Percentiles rank a stretch among this genome's conserved stretches.
These are phyloP conservation scores for Argynnis bischoffii DNA, from an alignment of 2,888 invertebrate species.

Conservation along the genomic window DNA sequence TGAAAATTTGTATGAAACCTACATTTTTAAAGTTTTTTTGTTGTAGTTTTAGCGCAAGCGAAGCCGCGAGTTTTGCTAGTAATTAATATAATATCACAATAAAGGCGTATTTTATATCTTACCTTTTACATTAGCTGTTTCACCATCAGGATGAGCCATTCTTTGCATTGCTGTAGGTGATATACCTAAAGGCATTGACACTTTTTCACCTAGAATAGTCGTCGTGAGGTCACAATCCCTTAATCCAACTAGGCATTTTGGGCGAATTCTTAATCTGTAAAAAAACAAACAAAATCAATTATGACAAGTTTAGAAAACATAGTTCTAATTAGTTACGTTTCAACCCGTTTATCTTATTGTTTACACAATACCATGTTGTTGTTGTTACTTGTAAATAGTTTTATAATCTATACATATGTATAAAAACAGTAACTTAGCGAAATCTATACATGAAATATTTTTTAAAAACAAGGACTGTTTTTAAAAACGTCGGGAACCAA, in stretches of 20 bases:
- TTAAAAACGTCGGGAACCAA: too few species aligned
- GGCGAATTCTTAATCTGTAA: constrained; percentile 86
- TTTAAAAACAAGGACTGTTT: too few species aligned
- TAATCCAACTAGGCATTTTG: constrained; percentile 88
- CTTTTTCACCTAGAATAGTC: constrained; percentile 82
- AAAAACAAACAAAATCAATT: constrained; percentile 9
- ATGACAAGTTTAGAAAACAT: not conserved
- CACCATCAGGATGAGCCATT: constrained; percentile 93
- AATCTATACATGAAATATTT: too few species aligned
- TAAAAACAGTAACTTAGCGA: too few species aligned
- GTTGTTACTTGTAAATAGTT: too few species aligned
- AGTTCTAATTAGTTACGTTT: too few species aligned
- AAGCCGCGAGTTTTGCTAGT: not conserved
- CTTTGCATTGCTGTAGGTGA: constrained; percentile 94
- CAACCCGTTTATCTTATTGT: too few species aligned
- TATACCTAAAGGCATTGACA: constrained; percentile 88
- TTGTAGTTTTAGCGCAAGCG: too few species aligned
- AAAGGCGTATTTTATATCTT: constrained; percentile 31
- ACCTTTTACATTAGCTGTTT: constrained; percentile 90
- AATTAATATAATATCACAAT: not conserved
- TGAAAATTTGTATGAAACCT: too few species aligned
- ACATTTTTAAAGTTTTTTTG: too few species aligned
- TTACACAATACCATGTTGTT: not conserved
- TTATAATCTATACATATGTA: too few species aligned
- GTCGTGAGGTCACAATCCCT: constrained; percentile 82